Conservation (phyloP, 23 tunicate genomes). For the Phallusia fumigata region DNA sequence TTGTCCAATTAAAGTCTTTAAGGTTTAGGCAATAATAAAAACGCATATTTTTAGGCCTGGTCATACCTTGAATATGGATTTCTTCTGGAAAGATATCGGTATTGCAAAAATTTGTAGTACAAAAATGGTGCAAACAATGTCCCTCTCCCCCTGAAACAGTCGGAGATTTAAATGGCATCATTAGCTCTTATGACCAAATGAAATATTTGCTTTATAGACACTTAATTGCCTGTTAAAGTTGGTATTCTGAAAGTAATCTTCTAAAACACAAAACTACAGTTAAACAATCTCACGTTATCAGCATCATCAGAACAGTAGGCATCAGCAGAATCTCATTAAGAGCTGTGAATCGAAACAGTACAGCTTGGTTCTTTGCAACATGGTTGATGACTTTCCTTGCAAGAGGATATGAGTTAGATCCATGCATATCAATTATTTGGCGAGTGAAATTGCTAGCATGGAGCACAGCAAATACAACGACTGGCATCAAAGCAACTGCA, state of each 20-base stretch:
- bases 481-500: conserved; percentile 84
- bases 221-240: too few species aligned
- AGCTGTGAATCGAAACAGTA: conserved; percentile 63
- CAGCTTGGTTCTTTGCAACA: conserved; percentile 72
- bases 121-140: conserved; percentile 70
- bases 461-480: conserved; percentile 72
- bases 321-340: conserved; percentile 59
- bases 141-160: conserved; percentile 55
- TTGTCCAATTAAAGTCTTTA: neutral
- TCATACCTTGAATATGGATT: conserved; percentile 90
- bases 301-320: conserved; percentile 54
- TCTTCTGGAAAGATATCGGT: conserved; percentile 72
- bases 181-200: neutral
- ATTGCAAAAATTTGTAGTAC: conserved; percentile 82
- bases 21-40: too few species aligned
- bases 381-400: conserved; percentile 73
- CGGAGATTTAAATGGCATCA: too few species aligned
- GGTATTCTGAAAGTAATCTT: too few species aligned
- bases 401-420: conserved; percentile 51
- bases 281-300: conserved; percentile 44
- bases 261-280: neutral
- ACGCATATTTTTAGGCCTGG: too few species aligned
- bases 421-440: conserved; percentile 74
- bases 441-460: conserved; percentile 88
- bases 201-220: too few species aligned